phyloP scores from a whole-genome alignment of 2,888 invertebrate genomes.

The Chaetoderma sp. region DNA sequence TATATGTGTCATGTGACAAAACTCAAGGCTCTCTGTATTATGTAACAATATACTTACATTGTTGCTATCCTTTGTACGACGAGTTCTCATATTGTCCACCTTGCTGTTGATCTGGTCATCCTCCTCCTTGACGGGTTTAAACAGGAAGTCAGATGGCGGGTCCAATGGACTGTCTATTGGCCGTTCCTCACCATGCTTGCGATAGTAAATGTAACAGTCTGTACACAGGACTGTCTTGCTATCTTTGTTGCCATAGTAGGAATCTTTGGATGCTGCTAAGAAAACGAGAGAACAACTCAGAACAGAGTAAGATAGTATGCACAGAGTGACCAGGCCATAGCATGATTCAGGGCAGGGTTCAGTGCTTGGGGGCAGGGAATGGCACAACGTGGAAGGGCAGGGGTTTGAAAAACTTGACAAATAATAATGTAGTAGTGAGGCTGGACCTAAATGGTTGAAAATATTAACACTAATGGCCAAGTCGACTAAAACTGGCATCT shows the following conservation, averaged over 20 bases:
- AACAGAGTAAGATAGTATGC: not conserved
- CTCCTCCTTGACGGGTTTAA: constrained; percentile 69
- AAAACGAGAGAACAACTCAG: not conserved
- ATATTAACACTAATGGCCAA: too few species aligned
- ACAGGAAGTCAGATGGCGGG: constrained; percentile 68
- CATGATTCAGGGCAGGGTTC: too few species aligned
- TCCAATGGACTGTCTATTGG: constrained; percentile 68
- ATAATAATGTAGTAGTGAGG: too few species aligned
- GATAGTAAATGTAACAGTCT: constrained; percentile 81
- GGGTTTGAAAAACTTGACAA: too few species aligned
- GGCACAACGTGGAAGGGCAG: too few species aligned
- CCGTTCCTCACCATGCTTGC: constrained; percentile 81
- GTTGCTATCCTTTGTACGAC: constrained; percentile 59
- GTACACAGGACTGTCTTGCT: constrained; percentile 79
- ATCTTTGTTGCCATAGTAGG: constrained; percentile 82
- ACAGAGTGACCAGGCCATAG: not conserved
- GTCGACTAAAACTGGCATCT: too few species aligned
- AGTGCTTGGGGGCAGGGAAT: too few species aligned
- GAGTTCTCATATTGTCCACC: constrained; percentile 68
- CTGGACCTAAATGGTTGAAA: too few species aligned
- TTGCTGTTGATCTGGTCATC: constrained; percentile 53
- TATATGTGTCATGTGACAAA: too few species aligned
- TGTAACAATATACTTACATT: too few species aligned
- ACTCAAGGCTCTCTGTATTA: too few species aligned
- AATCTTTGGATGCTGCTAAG: constrained; percentile 76